Base-by-base conservation (phyloP, 2,113 vertebrate genomes). In the Apaloderma vittatum region DNA sequence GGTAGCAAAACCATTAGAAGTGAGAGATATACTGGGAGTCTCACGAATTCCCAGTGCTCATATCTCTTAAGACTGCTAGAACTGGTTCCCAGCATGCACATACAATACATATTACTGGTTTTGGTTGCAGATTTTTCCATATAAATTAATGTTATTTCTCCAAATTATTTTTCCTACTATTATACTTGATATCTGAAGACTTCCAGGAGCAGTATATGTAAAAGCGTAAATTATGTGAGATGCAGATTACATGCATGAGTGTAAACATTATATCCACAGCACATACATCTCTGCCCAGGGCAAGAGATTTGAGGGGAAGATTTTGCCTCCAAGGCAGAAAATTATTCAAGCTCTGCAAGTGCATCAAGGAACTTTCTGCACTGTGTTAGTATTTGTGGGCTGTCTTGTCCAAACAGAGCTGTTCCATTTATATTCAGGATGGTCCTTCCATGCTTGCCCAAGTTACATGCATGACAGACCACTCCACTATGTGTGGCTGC, bases 381-480 rank as follows among this genome's bases (percentile, higher is more conserved):
- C 18, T 8, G 14, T 37, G 4, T 51, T 22, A 27, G 12, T 34
- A 27, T 51, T 58, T 72, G 18, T 46, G 27, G 20, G 6, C 16
- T 66, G 36, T 57, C 23, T 45, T 59, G 26, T 58, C 36, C 13
- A 23, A 66, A 23, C 22, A 51, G 11, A 22, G 10, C 26, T 54
- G 14, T 26, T 36, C 11, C 7, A 2, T 29, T 76, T 37, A 19
- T 40, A 29, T 49, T 26, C 11, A 2, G 27, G 66, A 40, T 22
- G 32, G 5, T 43, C 37, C 16, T 67, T 36, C n/a, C 11, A 2
- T n/a, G 32, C 19, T 66, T 62, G 23, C 48, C 81, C 18, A 26
- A 8, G 27, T 40, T 34, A 0, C 1, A 0, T 5, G 17, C 71
- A 46, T 62, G 36, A 52, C 46, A 57, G 59, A 19, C 5, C 26